Conservation (phyloP, 2,888 invertebrate species). For the Sminthurinus aureus region DNA sequence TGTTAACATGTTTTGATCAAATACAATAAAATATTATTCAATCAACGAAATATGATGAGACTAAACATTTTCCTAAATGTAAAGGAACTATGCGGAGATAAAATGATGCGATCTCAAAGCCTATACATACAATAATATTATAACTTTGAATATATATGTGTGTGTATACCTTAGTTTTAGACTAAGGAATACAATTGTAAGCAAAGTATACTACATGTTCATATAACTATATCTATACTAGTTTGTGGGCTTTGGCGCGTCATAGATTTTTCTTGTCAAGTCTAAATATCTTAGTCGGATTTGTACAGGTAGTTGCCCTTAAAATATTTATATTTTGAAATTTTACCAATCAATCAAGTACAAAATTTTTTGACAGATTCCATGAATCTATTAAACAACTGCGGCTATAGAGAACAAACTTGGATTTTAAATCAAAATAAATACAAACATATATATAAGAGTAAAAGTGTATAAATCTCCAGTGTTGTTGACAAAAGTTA, state of each 20-base stretch:
- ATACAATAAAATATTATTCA: neutral
- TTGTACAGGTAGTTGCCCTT: slow-evolving; percentile 41
- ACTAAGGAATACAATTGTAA: no score
- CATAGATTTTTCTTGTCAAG: slow-evolving; percentile 42
- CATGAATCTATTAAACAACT: neutral
- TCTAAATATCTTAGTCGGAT: slow-evolving; percentile 35
- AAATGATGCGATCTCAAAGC: neutral
- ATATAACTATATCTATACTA: neutral
- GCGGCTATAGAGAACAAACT: neutral
- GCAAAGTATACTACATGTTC: neutral
- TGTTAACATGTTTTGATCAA: neutral
- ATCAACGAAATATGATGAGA: neutral
- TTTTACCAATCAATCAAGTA: neutral
- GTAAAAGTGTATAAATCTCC: neutral
- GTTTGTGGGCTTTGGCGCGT: slow-evolving; percentile 44
- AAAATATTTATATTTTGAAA: neutral
- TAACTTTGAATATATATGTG: no score
- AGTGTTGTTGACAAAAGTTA: neutral
- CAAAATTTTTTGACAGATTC: no score
- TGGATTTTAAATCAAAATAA: neutral
- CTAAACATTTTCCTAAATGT: neutral
- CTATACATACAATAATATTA: neutral
- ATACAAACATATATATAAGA: neutral
- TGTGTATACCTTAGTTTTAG: no score
- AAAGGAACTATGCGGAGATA: neutral